A percentile compares a stretch with the other conserved stretches of the same genome.
These are phyloP conservation scores for Drosophila murphyi DNA, from an alignment of 1,140 invertebrate species.

Conservation along the genomic window DNA sequence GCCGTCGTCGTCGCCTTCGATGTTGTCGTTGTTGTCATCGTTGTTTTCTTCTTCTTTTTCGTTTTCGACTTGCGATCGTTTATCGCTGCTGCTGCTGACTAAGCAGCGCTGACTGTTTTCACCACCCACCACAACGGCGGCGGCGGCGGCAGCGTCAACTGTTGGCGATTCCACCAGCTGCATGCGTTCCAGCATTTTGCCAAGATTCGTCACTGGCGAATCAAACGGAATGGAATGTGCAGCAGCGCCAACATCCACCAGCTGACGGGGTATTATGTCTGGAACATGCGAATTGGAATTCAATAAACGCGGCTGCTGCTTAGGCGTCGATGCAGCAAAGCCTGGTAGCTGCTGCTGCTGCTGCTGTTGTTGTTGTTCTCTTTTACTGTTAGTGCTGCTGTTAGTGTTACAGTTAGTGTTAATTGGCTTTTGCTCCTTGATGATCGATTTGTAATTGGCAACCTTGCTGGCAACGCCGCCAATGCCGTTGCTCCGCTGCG, in stretches of 20 bases:
- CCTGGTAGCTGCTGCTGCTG: constrained; percentile 12
- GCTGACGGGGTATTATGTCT: constrained; percentile 64
- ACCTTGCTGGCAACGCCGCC: constrained; percentile 89
- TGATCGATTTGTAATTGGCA: constrained; percentile 88
- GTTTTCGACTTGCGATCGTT: constrained; percentile 26
- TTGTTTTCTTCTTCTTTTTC: constrained; percentile 14
- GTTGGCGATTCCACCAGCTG: constrained; percentile 44
- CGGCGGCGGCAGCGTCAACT: background rate
- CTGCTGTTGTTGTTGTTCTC: background rate
- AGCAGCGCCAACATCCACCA: constrained; percentile 25
- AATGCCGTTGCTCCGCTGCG: constrained; percentile 85
- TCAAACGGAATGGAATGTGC: constrained; percentile 24
- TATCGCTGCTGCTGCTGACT: constrained; percentile 25
- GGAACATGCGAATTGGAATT: constrained; percentile 41
- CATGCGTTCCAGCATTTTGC: constrained; percentile 60
- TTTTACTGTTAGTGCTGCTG: constrained; percentile 14
- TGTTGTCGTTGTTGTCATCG: constrained; percentile 14
- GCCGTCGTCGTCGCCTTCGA: constrained; percentile 21
- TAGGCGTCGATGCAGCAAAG: constrained; percentile 64
- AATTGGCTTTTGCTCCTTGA: constrained; percentile 85
- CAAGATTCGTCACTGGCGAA: constrained; percentile 47
- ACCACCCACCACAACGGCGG: constrained; percentile 22
- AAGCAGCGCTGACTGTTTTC: constrained; percentile 33
- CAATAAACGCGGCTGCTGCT: constrained; percentile 21
- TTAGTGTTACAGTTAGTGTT: background rate